Evolutionary conservation across 2,888 invertebrate species (phyloP), one percentile per base, ranked within the genome.

Genomic region (Mongoloraphidia duomilia): DNA sequence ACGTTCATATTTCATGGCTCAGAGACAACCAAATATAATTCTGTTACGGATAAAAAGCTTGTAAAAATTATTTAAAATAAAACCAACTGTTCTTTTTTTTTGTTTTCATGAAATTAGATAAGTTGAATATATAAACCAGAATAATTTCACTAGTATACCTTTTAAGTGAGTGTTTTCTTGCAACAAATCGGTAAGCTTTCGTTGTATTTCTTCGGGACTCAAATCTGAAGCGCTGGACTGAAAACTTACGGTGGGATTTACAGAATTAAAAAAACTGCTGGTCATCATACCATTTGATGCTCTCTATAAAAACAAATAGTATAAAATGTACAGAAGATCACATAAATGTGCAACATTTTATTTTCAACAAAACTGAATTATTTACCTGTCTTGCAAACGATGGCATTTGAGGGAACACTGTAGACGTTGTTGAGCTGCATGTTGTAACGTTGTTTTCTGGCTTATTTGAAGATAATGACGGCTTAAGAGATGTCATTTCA

Each of bases 201-300:
- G 52, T 45, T 65, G 61, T 26, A 65, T 58, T 56, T 65, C 64
- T 49, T 61, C 61, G 1, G 61, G 58, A 33, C 55, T 52, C 41
- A 60, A 51, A 34, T 60, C 59, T 11, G 53, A 52, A 8, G 58
- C 47, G 8, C 12, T 34, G 9, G 42, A 36, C 13, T 14, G 13
- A 45, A 13, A 12, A 13, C 36, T 33, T 2, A 26, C 10, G 41
- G 41, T 41, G 3, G 26, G 26, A 6, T 26, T 26, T 26, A 26
- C 6, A 6, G 26, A 26, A 26, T 26, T 26, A 26, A 26, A 26
- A 26, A 41, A 41, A 41, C 14, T 12, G 26, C 41, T 41, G 12
- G 41, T 41, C 10, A 26, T 26, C 41, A 41, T 41, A 26, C 26
- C 26, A 26, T 26, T 26, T 1, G 26, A 26, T 26, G 26, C 26